Evolutionary conservation across 2,888 invertebrate species (phyloP), one percentile per base, ranked within the genome.

Genomic region (Homarus gammarus): DNA sequence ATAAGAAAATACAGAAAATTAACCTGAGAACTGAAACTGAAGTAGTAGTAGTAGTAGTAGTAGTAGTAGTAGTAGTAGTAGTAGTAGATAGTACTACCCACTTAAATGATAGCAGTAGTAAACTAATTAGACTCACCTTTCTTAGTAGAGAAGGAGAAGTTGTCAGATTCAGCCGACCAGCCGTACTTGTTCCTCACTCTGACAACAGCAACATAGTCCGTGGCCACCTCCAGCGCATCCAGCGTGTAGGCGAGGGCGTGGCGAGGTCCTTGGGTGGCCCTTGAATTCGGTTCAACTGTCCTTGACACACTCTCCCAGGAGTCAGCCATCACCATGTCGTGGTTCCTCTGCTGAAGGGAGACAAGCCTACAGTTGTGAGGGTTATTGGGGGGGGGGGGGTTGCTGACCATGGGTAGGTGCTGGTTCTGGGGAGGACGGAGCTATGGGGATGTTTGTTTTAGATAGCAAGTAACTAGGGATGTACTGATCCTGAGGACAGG

Each of bases 101-200:
- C 18, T 56, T 56, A 5, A 5, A 5, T 56, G 56, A 56, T 56
- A 18, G 18, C 22, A 56, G 3, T 22, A 56, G 18, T 22, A 3
- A 56, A 22, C 18, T 22, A 56, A 56, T 2, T 3, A 18, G 56
- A 56, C 84, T 86, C 36, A 90, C 90, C 85, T 86, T 90, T 90
- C 70, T 77, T 78, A 49, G 90, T 90, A 44, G 86, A 90, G 77
- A 90, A 90, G 31, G 36, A 36, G 75, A 90, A 90, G 40, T 31
- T 75, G 31, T 68, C 82, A 33, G 79, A 75, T 27, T 75, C 86
- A n/a, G 68, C 68, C 0, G 81, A 72, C 70, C 84, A 85, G 44
- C 78, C 84, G 49, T 81, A 81, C 36, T 81, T 79, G 64, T 90
- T 90, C 44, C 77, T 85, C 49, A 90, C 81, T 22, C 61, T 64